phyloP scores from a whole-genome alignment of 2,797 vertebrate genomes.

The Oophaga sylvatica region DNA sequence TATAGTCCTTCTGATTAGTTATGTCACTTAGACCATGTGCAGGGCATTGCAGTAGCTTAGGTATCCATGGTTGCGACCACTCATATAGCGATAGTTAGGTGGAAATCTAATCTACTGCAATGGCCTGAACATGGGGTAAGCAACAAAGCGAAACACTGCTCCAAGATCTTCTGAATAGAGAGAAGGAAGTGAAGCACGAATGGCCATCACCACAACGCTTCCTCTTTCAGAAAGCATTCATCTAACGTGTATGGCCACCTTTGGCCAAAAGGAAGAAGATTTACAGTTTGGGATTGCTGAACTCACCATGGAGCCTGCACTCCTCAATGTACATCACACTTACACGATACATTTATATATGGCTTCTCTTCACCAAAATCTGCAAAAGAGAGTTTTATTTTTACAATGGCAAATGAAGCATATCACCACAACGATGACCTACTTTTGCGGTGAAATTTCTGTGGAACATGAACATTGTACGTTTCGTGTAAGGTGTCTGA shows the following conservation, averaged over 20 bases:
- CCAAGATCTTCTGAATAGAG: background rate
- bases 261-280: background rate
- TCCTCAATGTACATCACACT: background rate
- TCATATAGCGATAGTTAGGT: too few relatives aligned
- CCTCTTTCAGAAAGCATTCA: too few relatives aligned
- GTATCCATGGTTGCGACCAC: too few relatives aligned
- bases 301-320: background rate
- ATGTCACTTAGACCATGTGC: too few relatives aligned
- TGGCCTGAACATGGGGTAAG: too few relatives aligned
- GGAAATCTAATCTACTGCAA: too few relatives aligned
- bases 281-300: background rate
- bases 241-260: too few relatives aligned
- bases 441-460: background rate
- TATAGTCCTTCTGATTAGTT: too few relatives aligned
- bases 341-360: background rate
- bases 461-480: background rate
- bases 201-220: background rate
- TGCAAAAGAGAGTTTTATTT: background rate
- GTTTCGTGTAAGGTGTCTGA: constrained; percentile 28
- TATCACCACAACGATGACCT: background rate
- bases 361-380: background rate
- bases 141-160: background rate
- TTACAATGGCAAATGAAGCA: background rate
- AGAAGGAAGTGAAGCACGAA: background rate
- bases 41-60: too few relatives aligned